Base-by-base conservation (phyloP, 2,797 vertebrate genomes). In the Catharus ustulatus region DNA sequence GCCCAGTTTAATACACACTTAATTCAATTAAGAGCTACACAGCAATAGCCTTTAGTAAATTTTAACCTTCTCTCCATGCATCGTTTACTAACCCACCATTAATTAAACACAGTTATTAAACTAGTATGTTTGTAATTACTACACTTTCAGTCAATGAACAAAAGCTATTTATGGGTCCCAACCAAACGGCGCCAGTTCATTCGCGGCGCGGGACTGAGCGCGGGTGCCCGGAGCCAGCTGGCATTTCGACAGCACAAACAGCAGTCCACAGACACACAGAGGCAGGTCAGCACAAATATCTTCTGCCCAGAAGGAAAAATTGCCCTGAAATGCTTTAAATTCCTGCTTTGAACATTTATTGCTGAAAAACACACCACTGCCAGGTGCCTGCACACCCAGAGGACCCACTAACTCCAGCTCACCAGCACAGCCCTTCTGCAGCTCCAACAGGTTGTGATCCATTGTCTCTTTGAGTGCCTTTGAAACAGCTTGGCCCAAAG, bases 11-110 rank as follows among this genome's bases (percentile, higher is more conserved):
- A 92, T 51, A 78, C 3, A 12, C 46, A 42, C 36, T 92, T 93
- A 96, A 96, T 95, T 95, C 73, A 95, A 90, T 96, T 93, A 97
- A 89, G 55, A 94, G 51, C 73, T 81, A 72, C 81, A 81, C 17
- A 54, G 79, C 21, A 36, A 87, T 64, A 62, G 76, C 80, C 78
- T 78, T 84, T 64, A 89, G 84, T 94, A 89, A 81, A 89, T 95
- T 89, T 85, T 92, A 94, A 94, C 89, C 79, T 92, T 80, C 91
- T 81, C 66, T 94, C 75, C 58, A 85, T 0, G 17, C 89, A 89
- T 72, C 29, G 0, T 87, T 95, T 95, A 87, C 84, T 89, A 91
- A 83, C 84, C 82, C 3, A 2, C 46, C 87, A 91, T 91, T 92
- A 95, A 95, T 89, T 93, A 95, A 77, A 38, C 13, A 36, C 62